Evolutionary conservation across 2,797 vertebrate genomes (phyloP).

Genomic region (Odontamblyopus rebecca): DNA sequence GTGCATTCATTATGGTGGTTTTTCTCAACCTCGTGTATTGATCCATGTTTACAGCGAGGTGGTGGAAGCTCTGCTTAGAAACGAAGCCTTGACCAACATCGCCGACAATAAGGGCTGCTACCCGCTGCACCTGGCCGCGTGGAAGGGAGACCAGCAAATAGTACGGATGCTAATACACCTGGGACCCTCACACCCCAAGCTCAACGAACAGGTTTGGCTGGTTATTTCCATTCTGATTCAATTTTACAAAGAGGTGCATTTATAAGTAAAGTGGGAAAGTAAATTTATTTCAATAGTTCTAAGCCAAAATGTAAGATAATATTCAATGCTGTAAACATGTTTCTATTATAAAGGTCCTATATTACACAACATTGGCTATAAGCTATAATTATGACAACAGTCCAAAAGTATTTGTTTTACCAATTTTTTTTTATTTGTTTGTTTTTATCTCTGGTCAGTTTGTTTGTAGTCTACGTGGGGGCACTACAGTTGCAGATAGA

Average conservation of each 20-base stretch:
- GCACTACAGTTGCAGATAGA: no score
- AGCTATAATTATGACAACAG: no score
- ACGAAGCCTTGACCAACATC: constrained; percentile 94
- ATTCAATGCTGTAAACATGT: neutral
- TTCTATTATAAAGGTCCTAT: no score
- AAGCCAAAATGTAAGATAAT: neutral
- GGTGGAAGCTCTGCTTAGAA: constrained; percentile 91
- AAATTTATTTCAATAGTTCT: neutral
- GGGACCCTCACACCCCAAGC: constrained; percentile 93
- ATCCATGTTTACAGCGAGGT: constrained; percentile 81
- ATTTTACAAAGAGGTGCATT: neutral
- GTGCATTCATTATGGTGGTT: constrained; percentile 41
- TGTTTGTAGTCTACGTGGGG: no score
- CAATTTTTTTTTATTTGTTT: no score
- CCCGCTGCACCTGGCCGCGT: constrained; percentile 94
- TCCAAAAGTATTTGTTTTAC: no score
- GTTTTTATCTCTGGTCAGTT: no score
- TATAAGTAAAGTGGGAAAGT: neutral
- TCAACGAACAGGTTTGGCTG: constrained; percentile 91
- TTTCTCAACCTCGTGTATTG: neutral
- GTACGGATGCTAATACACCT: constrained; percentile 95
- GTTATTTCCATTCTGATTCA: neutral
- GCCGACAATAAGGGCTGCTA: constrained; percentile 97
- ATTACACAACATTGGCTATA: no score
- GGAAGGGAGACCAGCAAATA: constrained; percentile 95